phyloP scores from a whole-genome alignment of 2,797 vertebrate species.

The Sandelia bainsii region DNA sequence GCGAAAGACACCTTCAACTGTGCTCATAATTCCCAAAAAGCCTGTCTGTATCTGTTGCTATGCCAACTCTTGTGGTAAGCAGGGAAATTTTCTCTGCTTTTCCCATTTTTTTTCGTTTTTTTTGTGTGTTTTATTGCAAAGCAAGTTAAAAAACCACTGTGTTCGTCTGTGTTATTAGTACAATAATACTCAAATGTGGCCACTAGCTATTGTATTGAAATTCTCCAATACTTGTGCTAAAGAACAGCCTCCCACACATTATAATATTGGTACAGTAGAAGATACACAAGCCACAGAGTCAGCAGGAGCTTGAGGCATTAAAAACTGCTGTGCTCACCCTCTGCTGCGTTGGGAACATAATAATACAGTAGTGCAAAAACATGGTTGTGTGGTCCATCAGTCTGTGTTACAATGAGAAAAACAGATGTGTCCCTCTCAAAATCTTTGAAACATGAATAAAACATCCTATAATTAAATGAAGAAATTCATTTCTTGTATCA shows the following conservation, averaged over 20 bases:
- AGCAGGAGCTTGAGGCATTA: constrained; percentile 64
- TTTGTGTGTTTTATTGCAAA: not conserved
- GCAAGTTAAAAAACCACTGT: not conserved
- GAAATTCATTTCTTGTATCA: not conserved
- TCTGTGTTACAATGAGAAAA: constrained; percentile 43
- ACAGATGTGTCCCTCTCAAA: constrained; percentile 31
- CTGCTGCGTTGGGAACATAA: constrained; percentile 60
- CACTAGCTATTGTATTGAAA: constrained; percentile 25
- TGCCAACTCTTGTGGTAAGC: constrained; percentile 35
- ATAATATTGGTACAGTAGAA: constrained; percentile 23
- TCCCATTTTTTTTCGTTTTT: not conserved
- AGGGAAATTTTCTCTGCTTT: constrained; percentile 2
- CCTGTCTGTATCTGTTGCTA: constrained; percentile 17
- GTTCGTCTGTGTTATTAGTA: not conserved
- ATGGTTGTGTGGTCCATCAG: constrained; percentile 49
- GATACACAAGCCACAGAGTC: constrained; percentile 46
- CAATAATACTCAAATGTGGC: constrained; percentile 5
- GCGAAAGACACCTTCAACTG: constrained; percentile 44
- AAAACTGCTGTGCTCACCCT: constrained; percentile 61
- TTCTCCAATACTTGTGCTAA: constrained; percentile 34
- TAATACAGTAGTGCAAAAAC: constrained; percentile 49
- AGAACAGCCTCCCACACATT: constrained; percentile 40
- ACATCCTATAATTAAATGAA: constrained; percentile 41
- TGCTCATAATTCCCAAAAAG: constrained; percentile 41
- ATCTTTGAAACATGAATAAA: constrained; percentile 20